phyloP scores from a whole-genome alignment of 2,113 vertebrate species.

The Chamaea fasciata region DNA sequence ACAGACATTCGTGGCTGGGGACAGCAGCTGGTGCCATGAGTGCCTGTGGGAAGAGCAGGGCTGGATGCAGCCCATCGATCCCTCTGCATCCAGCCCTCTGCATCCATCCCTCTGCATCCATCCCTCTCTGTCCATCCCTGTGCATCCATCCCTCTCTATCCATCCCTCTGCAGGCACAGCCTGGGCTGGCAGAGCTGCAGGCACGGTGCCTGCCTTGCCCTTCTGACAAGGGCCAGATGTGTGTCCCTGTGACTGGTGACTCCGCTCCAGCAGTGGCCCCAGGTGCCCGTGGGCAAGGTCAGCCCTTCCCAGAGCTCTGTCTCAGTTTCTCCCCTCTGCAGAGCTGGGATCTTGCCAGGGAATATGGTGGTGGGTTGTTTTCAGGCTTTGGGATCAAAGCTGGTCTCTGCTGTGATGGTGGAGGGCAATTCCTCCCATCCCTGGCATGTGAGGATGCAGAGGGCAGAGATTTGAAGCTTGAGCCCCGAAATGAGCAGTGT shows the following conservation, averaged over 20 bases:
- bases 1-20: background rate
- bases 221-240: background rate
- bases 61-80: background rate
- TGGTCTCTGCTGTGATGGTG: background rate
- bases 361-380: fast-evolving
- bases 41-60: background rate
- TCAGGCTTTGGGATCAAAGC: background rate
- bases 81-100: too few relatives aligned
- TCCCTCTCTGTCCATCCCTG: background rate
- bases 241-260: background rate
- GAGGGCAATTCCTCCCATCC: background rate
- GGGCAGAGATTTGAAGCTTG: background rate
- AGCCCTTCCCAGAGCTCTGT: background rate
- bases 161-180: background rate
- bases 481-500: fast-evolving
- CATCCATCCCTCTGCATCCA: background rate
- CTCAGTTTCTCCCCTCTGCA: fast-evolving
- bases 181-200: background rate
- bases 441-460: background rate
- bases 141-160: background rate
- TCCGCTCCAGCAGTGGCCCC: background rate
- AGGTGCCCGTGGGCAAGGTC: background rate
- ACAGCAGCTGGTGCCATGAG: background rate
- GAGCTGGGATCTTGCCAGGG: background rate
- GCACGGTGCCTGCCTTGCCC: fast-evolving